These are phyloP conservation scores for Ferrisia virgata DNA, from an alignment of 2,888 invertebrate species.

Conservation along the genomic window DNA sequence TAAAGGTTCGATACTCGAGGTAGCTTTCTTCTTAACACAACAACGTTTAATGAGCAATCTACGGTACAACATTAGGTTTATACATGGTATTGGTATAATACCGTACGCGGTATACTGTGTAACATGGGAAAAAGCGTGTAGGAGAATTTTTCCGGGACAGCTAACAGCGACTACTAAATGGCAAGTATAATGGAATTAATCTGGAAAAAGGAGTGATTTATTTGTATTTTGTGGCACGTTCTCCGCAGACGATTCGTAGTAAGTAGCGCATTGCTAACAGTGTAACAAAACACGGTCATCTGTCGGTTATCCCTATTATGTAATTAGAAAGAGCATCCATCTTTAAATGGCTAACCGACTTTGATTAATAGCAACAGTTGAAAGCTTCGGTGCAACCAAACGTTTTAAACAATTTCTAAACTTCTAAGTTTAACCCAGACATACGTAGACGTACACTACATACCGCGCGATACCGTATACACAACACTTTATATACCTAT, in stretches of 20 bases:
- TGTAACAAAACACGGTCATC: slow-evolving; percentile 24
- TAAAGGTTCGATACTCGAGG: no score
- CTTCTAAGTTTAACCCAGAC: neutral
- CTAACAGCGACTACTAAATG: slow-evolving; percentile 15
- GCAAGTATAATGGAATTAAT: slow-evolving; percentile 30
- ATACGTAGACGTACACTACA: no score
- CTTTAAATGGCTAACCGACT: slow-evolving; percentile 41
- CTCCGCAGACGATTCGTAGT: slow-evolving; percentile 35
- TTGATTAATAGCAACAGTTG: slow-evolving; percentile 44
- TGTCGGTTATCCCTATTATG: slow-evolving; percentile 32
- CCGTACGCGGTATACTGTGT: neutral
- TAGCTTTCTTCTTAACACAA: no score
- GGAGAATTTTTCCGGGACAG: neutral
- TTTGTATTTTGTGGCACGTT: slow-evolving; percentile 36
- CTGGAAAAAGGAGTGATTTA: slow-evolving; percentile 32
- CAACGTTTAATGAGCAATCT: no score
- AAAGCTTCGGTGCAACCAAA: slow-evolving; percentile 21
- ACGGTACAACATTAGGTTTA: neutral
- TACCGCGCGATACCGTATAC: neutral
- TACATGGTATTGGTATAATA: neutral
- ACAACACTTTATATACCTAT: no score
- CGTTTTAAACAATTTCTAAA: slow-evolving; percentile 21
- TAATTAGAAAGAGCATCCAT: slow-evolving; percentile 41
- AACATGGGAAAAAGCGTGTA: neutral
- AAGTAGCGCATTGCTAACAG: neutral